Evolutionary conservation across 2,797 vertebrate species (phyloP), one percentile per base, ranked within the genome.

Genomic region (Graptemys geographica): DNA sequence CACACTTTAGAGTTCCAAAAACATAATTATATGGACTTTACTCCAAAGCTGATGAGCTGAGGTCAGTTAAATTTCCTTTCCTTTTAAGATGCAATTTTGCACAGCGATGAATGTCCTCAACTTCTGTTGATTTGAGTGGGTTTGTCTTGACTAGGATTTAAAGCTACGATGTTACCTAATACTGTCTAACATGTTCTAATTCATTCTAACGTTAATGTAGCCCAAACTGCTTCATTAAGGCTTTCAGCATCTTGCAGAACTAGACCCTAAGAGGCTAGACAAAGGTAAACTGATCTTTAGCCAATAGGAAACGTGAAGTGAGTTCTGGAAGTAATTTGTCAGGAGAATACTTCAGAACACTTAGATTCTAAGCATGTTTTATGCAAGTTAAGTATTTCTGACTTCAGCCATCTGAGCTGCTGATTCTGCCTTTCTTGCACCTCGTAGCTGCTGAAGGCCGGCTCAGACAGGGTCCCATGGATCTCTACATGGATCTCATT

Each of bases 31-130:
- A 0, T 2, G 27, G 1, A 1, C 27, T 12, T 92, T 88, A 69
- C 37, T 23, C 23, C 23, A 44, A 23, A 74, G 23, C 11, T 11
- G 59, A 53, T 21, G 3, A 55, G 9, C 16, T 85, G 28, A 90
- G 11, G 5, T 31, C 65, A 88, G 33, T 65, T 62, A 62, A 62
- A 62, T 62, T 62, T 18, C 16, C 16, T 83, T 52, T 59, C 2
- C 7, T 79, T 88, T 28, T 25, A 33, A 44, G 79, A 44, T 49
- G 5, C 11, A 74, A 13, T 15, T 7, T 90, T 91, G 41, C 11
- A 11, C 0, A 1, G 9, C 2, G 72, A 3, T 7, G 2, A 41
- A 31, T 37, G 15, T 72, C 5, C 28, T 74, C 25, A 51, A 56
- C 69, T 90, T 86, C 12, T 65, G 18, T 47, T 79, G 11, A 11